Evolutionary conservation across 2,797 vertebrate genomes (phyloP).

Genomic region (Ctenochaetus hawaiiensis): DNA sequence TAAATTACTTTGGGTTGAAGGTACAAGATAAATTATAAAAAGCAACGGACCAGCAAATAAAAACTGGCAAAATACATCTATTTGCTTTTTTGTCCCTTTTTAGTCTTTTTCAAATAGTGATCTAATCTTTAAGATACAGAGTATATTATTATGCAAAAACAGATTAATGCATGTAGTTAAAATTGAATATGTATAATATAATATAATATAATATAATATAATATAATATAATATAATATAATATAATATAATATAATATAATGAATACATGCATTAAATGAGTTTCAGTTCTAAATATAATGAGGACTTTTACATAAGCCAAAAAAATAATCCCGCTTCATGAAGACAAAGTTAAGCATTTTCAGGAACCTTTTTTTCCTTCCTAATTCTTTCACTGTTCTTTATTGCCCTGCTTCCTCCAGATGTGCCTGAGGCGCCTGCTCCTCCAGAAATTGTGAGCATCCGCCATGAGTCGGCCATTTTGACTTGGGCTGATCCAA

Average conservation of each 20-base stretch:
- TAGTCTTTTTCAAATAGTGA: neutral
- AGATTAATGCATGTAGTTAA: no score
- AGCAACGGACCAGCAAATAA: neutral
- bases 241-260: no score
- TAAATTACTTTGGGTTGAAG: no score
- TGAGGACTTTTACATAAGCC: no score
- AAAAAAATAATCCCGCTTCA: neutral
- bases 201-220: no score
- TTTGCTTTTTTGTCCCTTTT: neutral
- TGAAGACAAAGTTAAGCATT: neutral
- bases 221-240: no score
- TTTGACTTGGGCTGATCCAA: constrained; percentile 95
- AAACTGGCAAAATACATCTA: neutral
- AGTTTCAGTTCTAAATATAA: neutral
- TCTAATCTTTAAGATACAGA: neutral
- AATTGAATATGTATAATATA: no score
- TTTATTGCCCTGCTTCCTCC: constrained; percentile 4
- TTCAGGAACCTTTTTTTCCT: neutral
- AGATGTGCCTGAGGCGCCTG: constrained; percentile 97
- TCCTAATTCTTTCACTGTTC: neutral
- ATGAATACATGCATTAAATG: neutral
- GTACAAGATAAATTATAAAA: neutral
- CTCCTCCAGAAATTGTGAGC: constrained; percentile 92
- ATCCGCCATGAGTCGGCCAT: constrained; percentile 94
- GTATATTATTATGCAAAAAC: neutral